Evolutionary conservation across 2,888 invertebrate species (phyloP), one percentile per base, ranked within the genome.

Genomic region (Parapristionchus giblindavisi): DNA sequence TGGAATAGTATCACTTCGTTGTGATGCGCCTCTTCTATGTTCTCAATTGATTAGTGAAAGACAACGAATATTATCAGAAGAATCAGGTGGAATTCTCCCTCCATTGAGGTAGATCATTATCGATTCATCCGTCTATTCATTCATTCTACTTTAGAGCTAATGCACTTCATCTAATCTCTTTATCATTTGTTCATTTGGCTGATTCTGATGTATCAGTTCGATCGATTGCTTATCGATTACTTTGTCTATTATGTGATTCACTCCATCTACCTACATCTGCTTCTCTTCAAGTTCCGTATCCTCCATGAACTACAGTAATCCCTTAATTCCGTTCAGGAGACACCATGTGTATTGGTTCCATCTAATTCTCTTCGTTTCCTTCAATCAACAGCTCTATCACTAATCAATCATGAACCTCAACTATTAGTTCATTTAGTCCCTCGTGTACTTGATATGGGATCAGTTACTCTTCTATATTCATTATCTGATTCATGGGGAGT

Each of bases 291-390:
- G 65, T 54, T 21, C 24, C 8, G n/a, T 36, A 34, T 75, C 34
- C 52, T 52, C 52, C 8, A 43, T 43, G 17, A 14, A 43, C 21
- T 52, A 21, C 34, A 51, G 21, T 17, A 61, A n/a, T 54, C 17
- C 11, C 2, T 48, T 58, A 1, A 43, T 34, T 17, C 3, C 34
- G 5, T 52, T 32, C 75, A 77, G 76, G 78, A 78, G 73, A 76
- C 78, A 24, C 78, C 77, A 6, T 77, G 78, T 27, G 78, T 78
- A 6, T 76, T 78, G 51, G 77, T 78, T 43, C 78, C 78, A 17
- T 65, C 73, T 21, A 76, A 76, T 43, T 61, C 60, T 4, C 73
- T 61, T 17, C 32, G 38, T 2, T 73, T 60, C 73, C 73, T 73
- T 11, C 36, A 61, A 27, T 48, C 36, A 32, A 60, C 61, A 21